A percentile compares a stretch with the other conserved stretches of the same genome.
Conservation (phyloP, 2,797 vertebrate species). For the Podarcis siculus region DNA sequence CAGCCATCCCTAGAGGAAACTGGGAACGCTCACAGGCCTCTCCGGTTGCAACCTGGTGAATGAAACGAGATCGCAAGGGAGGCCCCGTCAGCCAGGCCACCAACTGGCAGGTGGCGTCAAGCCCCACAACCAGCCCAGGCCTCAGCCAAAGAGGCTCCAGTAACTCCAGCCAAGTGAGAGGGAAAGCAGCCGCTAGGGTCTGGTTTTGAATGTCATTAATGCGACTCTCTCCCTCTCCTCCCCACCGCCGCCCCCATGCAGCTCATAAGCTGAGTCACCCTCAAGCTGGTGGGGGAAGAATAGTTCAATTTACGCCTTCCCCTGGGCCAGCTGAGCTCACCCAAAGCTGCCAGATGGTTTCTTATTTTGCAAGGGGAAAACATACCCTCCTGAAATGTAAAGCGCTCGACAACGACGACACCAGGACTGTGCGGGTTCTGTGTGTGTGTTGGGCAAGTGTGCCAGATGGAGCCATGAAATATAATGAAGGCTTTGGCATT, state of each 20-base stretch:
- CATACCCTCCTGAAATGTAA: background rate
- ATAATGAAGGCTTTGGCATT: too few species aligned
- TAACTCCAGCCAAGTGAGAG: background rate
- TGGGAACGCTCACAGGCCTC: constrained; percentile 29
- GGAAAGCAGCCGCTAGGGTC: fast-evolving
- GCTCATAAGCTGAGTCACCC: background rate
- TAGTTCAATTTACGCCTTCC: background rate
- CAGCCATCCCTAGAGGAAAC: background rate
- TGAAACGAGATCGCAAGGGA: constrained; percentile 53
- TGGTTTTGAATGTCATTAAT: fast-evolving
- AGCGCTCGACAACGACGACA: background rate
- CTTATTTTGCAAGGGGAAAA: background rate
- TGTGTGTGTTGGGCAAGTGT: too few species aligned
- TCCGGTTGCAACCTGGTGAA: constrained; percentile 49
- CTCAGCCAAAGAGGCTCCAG: background rate
- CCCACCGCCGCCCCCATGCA: background rate
- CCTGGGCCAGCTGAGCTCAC: background rate
- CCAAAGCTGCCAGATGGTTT: background rate
- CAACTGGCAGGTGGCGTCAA: constrained; percentile 51
- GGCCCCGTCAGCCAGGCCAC: constrained; percentile 27
- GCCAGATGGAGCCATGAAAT: background rate
- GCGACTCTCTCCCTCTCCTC: background rate
- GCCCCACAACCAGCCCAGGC: background rate
- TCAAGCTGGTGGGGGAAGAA: background rate
- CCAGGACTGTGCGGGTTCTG: background rate